Conservation (phyloP, 2,888 invertebrate genomes). For the Morpho achilles region DNA sequence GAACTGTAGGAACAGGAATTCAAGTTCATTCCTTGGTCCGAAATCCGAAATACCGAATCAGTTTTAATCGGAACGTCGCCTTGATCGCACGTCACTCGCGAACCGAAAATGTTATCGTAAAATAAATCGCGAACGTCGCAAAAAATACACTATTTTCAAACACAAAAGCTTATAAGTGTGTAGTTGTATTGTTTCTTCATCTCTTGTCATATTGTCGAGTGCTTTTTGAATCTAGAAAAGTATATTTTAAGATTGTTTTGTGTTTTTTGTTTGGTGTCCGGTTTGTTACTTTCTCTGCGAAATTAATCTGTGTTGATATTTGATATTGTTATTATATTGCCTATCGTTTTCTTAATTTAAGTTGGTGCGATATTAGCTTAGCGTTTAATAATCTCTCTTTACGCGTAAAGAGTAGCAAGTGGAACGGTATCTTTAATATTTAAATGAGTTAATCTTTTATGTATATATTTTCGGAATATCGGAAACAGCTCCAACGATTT, state of each 20-base stretch:
- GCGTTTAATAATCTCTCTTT: too few relatives aligned
- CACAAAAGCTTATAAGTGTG: not conserved
- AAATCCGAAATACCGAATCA: constrained; percentile 30
- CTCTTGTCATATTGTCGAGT: not conserved
- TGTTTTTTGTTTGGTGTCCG: not conserved
- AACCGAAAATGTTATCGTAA: constrained; percentile 2
- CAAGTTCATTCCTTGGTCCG: constrained; percentile 21
- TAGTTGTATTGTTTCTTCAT: constrained; percentile 1
- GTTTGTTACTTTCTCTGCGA: not conserved
- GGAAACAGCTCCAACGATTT: too few relatives aligned
- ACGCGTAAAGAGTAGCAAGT: too few relatives aligned
- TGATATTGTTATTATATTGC: too few relatives aligned
- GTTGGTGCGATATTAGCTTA: too few relatives aligned
- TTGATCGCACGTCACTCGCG: constrained; percentile 37
- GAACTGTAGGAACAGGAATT: constrained; percentile 18
- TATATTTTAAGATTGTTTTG: constrained; percentile 2
- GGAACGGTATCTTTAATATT: too few relatives aligned
- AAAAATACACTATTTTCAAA: not conserved
- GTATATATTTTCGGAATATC: too few relatives aligned
- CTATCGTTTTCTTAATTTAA: too few relatives aligned
- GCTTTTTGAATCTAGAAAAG: not conserved
- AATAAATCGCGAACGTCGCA: constrained; percentile 1
- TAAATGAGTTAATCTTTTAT: too few relatives aligned
- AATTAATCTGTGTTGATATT: not conserved
- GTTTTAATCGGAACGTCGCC: constrained; percentile 39